Evolutionary conservation across 2,797 vertebrate species (phyloP).

Genomic region (Macropus fuliginosus): DNA sequence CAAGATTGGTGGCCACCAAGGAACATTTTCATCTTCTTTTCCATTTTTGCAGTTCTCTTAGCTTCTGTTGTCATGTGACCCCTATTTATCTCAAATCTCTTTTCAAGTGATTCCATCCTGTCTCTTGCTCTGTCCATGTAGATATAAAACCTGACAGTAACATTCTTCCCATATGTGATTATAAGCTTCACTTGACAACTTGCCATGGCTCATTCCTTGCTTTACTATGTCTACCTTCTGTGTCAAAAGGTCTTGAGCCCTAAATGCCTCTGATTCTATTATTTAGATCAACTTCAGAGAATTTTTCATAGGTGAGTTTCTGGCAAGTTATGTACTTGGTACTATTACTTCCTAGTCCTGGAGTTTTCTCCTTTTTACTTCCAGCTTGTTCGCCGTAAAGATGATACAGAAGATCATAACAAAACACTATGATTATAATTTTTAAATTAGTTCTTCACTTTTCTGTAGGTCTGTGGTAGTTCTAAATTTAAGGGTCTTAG

Average conservation of each 20-base stretch:
- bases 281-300: constrained; percentile 92
- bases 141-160: background rate
- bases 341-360: constrained; percentile 91
- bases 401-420: constrained; percentile 94
- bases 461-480: constrained; percentile 93
- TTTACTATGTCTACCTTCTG: constrained; percentile 92
- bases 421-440: constrained; percentile 98
- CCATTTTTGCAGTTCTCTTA: constrained; percentile 96
- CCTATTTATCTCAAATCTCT: constrained; percentile 90
- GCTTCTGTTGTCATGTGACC: constrained; percentile 98
- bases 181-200: constrained; percentile 91
- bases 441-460: constrained; percentile 97
- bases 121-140: background rate
- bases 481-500: constrained; percentile 94
- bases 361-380: constrained; percentile 89
- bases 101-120: background rate
- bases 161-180: constrained; percentile 67
- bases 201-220: constrained; percentile 84
- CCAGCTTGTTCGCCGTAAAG: constrained; percentile 86
- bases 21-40: constrained; percentile 97
- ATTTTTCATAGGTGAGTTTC: constrained; percentile 93
- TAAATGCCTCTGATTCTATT: constrained; percentile 70
- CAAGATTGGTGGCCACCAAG: constrained; percentile 96
- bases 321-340: constrained; percentile 93
- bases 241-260: constrained; percentile 88